Evolutionary conservation across 2,888 invertebrate species (phyloP).

Genomic region (Polydrusus tereticollis): DNA sequence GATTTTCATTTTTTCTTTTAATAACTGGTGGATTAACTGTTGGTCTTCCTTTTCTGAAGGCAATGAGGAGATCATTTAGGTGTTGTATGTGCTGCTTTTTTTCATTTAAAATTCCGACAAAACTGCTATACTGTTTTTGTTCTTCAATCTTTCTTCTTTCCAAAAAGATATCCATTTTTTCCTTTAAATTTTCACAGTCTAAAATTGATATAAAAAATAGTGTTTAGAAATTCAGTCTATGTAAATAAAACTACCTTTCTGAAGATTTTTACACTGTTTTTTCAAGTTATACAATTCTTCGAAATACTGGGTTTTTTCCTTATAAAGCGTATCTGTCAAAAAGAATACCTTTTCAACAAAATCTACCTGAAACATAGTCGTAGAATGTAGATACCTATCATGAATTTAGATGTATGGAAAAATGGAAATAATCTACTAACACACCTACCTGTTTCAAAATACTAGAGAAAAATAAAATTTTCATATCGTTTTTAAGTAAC

Average conservation of each 20-base stretch:
- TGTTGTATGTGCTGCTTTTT: constrained; percentile 63
- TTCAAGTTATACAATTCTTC: constrained; percentile 19
- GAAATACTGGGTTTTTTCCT: constrained; percentile 31
- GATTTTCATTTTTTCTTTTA: constrained; percentile 4
- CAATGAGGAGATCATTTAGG: constrained; percentile 61
- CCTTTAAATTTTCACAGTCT: constrained; percentile 50
- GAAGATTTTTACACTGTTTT: constrained; percentile 28
- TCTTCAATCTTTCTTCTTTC: constrained; percentile 56
- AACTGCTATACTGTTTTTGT: constrained; percentile 58
- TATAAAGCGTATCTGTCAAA: constrained; percentile 45
- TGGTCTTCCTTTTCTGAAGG: constrained; percentile 54
- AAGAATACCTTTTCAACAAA: constrained; percentile 38
- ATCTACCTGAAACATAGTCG: constrained; percentile 44
- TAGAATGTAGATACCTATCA: background rate
- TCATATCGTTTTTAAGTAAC: constrained; percentile 48
- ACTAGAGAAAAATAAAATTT: constrained; percentile 50
- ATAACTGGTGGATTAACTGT: constrained; percentile 53
- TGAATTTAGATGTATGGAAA: background rate
- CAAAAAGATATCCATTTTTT: constrained; percentile 55
- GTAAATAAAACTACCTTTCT: constrained; percentile 34
- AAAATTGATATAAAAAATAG: too few relatives aligned
- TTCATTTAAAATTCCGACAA: constrained; percentile 62
- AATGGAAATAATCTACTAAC: background rate
- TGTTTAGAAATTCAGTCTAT: too few relatives aligned
- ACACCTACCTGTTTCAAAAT: constrained; percentile 45